Base-by-base conservation (phyloP, 2,113 vertebrate species). In the Oplegnathus fasciatus region DNA sequence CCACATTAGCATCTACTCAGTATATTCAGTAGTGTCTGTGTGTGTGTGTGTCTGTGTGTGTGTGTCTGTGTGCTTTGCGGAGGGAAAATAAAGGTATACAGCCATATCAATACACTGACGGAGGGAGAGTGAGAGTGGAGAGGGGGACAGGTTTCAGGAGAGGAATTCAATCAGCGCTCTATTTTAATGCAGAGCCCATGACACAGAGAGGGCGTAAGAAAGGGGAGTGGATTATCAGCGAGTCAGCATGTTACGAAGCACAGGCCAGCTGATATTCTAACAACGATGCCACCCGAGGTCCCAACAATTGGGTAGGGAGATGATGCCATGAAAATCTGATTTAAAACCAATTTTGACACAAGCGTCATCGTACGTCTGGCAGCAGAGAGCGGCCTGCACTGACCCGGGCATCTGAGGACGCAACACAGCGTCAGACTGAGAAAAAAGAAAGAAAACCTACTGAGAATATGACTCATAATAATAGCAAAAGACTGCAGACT, bases 261-360 rank as follows among this genome's bases (percentile, higher is more conserved):
- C 65, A 72, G 76, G 77, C 82, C 64, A 32, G 34, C 72, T 65
- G 78, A 86, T 84, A 68, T 71, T 88, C 76, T 80, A 89, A 91
- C 85, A 91, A 89, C 84, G 87, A 75, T 17, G 5, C 46, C 6
- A 60, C 46, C 66, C 9, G 11, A 82, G 62, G 76, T 82, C 80
- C 58, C 14, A 26, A 69, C 73, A 74, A 85, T 30, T 50, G 69
- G 60, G 65, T 24, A 44, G 61, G n/a, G 81, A 88, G 78, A 84
- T 54, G 72, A 90, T 84, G 80, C 64, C 46, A 75, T 40, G 20
- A 73, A 92, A 91, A 92, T 90, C 92, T 90, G 72, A 93, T 94
- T 91, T 88, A 89, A 94, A 94, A 91, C 78, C 88, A 89, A 88
- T 92, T 91, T 80, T 87, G 42, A 91, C 82, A 87, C 82, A 28